A percentile compares a stretch with the other conserved stretches of the same genome.
These are phyloP conservation scores for Mythimna lalbum DNA, from an alignment of 2,888 invertebrate genomes.

Conservation along the genomic window DNA sequence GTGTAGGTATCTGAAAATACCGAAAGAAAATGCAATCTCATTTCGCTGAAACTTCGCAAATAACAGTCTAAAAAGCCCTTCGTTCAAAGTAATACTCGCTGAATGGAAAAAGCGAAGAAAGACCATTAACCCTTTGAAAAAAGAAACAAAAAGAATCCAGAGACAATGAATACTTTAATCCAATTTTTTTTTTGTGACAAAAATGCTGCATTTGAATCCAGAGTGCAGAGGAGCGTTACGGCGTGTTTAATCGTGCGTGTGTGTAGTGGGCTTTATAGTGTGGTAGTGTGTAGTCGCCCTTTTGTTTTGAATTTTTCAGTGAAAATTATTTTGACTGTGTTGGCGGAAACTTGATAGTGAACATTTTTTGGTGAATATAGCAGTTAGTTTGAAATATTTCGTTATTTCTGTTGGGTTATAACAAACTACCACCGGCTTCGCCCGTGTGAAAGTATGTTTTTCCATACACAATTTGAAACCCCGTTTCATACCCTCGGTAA, in stretches of 20 bases:
- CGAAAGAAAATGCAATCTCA: constrained; percentile 19
- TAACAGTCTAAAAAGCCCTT: constrained; percentile 2
- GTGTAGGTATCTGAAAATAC: constrained; percentile 6
- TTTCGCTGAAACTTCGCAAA: constrained; percentile 1
- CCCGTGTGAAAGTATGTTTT: too few relatives aligned
- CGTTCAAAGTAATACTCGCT: neutral
- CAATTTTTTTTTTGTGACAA: constrained; percentile 17
- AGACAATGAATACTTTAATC: constrained; percentile 24
- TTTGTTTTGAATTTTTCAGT: constrained; percentile 29
- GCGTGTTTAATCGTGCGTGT: constrained; percentile 54
- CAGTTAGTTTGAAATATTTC: neutral
- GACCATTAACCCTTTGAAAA: constrained; percentile 22
- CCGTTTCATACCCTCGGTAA: too few relatives aligned
- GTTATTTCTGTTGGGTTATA: too few relatives aligned
- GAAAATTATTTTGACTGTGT: constrained; percentile 25
- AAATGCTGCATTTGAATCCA: constrained; percentile 46
- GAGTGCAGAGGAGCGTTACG: constrained; percentile 35
- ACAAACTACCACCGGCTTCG: too few relatives aligned
- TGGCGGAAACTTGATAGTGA: constrained; percentile 3
- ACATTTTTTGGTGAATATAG: neutral
- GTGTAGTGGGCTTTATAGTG: constrained; percentile 43
- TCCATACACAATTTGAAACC: too few relatives aligned
- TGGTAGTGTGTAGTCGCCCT: constrained; percentile 28
- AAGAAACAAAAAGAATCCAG: constrained; percentile 12
- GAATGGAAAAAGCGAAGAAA: constrained; percentile 26